phyloP scores from a whole-genome alignment of 2,113 vertebrate species.

The Spermophilus dauricus region DNA sequence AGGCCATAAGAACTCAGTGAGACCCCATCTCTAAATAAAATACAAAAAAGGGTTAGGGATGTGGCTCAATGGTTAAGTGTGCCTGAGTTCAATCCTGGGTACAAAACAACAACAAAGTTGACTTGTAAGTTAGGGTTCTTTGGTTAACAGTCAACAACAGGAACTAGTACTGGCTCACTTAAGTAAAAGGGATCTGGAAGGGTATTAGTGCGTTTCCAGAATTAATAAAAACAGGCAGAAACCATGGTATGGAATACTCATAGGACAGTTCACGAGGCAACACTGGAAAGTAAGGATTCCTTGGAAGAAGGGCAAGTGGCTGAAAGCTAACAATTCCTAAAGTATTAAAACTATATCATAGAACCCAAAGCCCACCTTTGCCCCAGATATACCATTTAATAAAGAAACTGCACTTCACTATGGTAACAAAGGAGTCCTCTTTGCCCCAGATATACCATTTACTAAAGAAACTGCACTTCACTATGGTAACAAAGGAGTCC shows the following conservation, averaged over 20 bases:
- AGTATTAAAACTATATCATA: background rate
- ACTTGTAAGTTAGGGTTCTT: background rate
- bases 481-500: background rate
- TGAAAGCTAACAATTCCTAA: background rate
- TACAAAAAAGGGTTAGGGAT: too few relatives aligned
- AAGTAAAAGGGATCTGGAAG: conserved; percentile 13
- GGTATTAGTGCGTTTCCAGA: background rate
- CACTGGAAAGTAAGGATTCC: background rate
- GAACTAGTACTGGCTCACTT: background rate
- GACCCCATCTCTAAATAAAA: too few relatives aligned
- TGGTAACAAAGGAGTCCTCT: background rate
- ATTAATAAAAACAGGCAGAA: conserved; percentile 43
- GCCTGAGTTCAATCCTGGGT: too few relatives aligned
- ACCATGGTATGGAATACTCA: conserved; percentile 4
- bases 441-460: background rate
- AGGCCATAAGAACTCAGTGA: too few relatives aligned
- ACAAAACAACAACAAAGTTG: background rate
- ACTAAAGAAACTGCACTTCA: conserved; percentile 23
- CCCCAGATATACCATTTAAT: background rate
- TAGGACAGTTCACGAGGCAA: background rate
- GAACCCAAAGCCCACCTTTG: background rate
- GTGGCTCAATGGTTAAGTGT: too few relatives aligned
- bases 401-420: conserved; percentile 1
- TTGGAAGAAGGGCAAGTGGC: background rate
- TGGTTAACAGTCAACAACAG: background rate